These are phyloP conservation scores for Anodontia alba DNA, from an alignment of 2,888 invertebrate genomes.

Conservation along the genomic window DNA sequence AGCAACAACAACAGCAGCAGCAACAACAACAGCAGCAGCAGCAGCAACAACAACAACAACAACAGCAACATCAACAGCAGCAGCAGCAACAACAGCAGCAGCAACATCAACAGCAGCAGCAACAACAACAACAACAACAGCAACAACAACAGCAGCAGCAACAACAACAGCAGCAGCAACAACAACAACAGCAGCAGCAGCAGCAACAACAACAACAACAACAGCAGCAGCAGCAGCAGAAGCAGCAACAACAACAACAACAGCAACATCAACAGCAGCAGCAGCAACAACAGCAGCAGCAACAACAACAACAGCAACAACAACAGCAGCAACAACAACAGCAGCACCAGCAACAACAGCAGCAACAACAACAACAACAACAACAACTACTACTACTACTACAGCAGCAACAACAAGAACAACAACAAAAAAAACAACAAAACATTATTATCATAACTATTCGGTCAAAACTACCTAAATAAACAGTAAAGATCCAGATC, in stretches of 20 bases:
- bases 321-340: slow-evolving; percentile 8
- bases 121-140: not conserved
- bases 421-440: not conserved
- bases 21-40: slow-evolving; percentile 36
- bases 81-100: slow-evolving; percentile 15
- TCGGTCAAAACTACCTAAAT: no score
- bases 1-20: slow-evolving; percentile 19
- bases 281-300: slow-evolving; percentile 6
- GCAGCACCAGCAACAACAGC: slow-evolving; percentile 23
- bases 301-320: not conserved
- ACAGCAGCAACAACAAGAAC: slow-evolving; percentile 21
- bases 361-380: slow-evolving; percentile 25
- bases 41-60: slow-evolving; percentile 15
- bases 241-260: no score
- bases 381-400: slow-evolving; percentile 19
- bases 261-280: slow-evolving; percentile 22
- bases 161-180: slow-evolving; percentile 1
- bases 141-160: slow-evolving; percentile 4
- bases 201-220: slow-evolving; percentile 5
- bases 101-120: slow-evolving; percentile 37
- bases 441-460: not conserved
- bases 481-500: no score
- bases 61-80: not conserved
- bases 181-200: slow-evolving; percentile 9
- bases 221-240: no score